These are phyloP conservation scores for Bactericera cockerelli DNA, from an alignment of 1,140 invertebrate genomes.

Conservation along the genomic window DNA sequence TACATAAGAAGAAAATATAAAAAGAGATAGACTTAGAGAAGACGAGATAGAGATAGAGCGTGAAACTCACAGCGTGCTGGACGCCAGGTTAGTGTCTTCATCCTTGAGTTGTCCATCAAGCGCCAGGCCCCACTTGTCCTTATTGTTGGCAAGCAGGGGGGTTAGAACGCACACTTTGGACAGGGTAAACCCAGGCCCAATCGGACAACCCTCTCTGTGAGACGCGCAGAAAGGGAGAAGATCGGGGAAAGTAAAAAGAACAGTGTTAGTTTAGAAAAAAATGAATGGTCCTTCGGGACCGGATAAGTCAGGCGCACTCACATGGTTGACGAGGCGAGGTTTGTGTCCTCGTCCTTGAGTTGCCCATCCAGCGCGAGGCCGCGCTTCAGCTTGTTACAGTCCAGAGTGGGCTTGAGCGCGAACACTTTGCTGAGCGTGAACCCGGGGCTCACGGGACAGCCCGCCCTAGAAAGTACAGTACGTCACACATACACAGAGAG, in stretches of 20 bases:
- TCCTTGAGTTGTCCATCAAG: conserved; percentile 98
- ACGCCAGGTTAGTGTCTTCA: conserved; percentile 97
- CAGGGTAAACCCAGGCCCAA: conserved; percentile 91
- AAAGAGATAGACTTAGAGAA: too few species aligned
- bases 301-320: conserved; percentile 37
- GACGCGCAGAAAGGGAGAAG: conserved; percentile 7
- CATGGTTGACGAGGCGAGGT: conserved; percentile 88
- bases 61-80: conserved; percentile 70
- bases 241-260: not conserved
- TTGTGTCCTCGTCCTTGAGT: conserved; percentile 98
- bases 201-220: conserved; percentile 82
- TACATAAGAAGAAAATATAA: not conserved
- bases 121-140: conserved; percentile 96
- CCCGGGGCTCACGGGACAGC: conserved; percentile 80
- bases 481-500: conserved; percentile 12
- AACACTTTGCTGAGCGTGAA: conserved; percentile 97
- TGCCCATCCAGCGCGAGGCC: conserved; percentile 95
- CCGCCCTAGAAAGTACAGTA: conserved; percentile 47
- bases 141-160: conserved; percentile 91
- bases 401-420: conserved; percentile 77
- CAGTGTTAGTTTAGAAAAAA: conserved; percentile 9
- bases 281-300: not conserved
- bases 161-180: conserved; percentile 95
- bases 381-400: conserved; percentile 97
- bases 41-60: too few species aligned